Base-by-base conservation (phyloP, 2,113 vertebrate genomes). In the Choloepus hoffmanni region DNA sequence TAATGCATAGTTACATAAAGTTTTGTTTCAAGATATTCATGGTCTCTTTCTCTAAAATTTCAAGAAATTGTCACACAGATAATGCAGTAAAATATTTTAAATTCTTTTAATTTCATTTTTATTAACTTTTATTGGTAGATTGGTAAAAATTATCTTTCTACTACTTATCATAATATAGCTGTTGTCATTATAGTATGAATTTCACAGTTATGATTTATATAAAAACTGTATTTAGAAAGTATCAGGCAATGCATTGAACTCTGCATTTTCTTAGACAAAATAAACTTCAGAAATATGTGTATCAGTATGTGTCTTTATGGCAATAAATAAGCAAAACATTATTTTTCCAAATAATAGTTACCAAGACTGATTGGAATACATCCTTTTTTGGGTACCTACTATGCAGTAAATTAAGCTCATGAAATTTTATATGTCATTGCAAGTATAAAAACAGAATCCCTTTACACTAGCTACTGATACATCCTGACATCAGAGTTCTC, bases 31-130 rank as follows among this genome's bases (percentile, higher is more conserved):
- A 78, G 40, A n/a, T 81, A 26, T 84, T 79, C 1, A 2, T 83
- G 19, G 3, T 88, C 7, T 85, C 53, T 76, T 81, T 77, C 50
- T 74, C 33, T 83, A 68, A 86, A 90, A 74, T 62, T 78, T 55
- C 33, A n/a, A 28, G 62, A 96, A 89, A 86, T 86, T 86, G 6
- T 5, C 62, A 73, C 9, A 45, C 53, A 81, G 33, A 73, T 55
- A 85, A 86, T 83, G 33, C 73, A 83, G 83, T 94, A 83, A 89
- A 78, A 90, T 5, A 50, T 18, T 76, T 73, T 36, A 21, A 88
- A 67, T 92, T 78, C 60, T 89, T 85, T 81, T 67, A 93, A 89
- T 78, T 96, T 53, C n/a, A 50, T 79, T 87, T 90, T 91, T 92
- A 72, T 65, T 81, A 18, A 43, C 62, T 93, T 83, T 86, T 28